Evolutionary conservation across 2,113 vertebrate genomes (phyloP).

Genomic region (Oryctolagus cuniculus): mOryCun1.1 NC_091438.1:78596001-78596500

Average conservation of each 20-base stretch:
- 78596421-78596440: too few species aligned
- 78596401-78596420: too few species aligned
- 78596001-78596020: slow-evolving; percentile 40
- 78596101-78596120: slow-evolving; percentile 46
- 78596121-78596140: background rate
- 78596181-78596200: background rate
- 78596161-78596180: slow-evolving; percentile 4
- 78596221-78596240: slow-evolving; percentile 34
- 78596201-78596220: slow-evolving; percentile 25
- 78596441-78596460: too few species aligned
- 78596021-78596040: background rate
- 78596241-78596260: slow-evolving; percentile 56
- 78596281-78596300: too few species aligned
- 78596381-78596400: too few species aligned
- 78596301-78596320: too few species aligned
- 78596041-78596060: background rate
- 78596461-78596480: too few species aligned
- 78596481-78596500: too few species aligned
- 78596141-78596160: background rate
- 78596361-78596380: too few species aligned
- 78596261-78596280: background rate
- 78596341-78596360: too few species aligned
- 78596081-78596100: background rate
- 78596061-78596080: background rate
- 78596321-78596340: too few species aligned